Percentiles rank a stretch among this genome's conserved stretches.
Evolutionary conservation across 2,888 invertebrate species (phyloP).

Genomic region (Corythucha ciliata): DNA sequence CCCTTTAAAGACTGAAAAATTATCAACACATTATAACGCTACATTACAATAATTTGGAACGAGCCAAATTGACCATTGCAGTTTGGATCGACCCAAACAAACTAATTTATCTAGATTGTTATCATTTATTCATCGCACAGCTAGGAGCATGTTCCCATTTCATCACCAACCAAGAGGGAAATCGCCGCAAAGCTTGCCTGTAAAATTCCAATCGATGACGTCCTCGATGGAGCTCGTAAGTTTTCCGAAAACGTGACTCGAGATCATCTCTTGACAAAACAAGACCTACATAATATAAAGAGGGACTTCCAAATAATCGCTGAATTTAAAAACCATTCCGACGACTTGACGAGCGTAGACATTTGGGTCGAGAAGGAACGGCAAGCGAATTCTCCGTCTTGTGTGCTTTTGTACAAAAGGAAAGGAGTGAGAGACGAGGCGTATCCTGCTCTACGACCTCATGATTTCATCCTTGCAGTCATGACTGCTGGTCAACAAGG

Average conservation of each 20-base stretch:
- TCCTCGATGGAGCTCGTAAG: neutral
- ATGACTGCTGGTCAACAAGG: constrained; percentile 34
- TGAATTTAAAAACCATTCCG: constrained; percentile 4
- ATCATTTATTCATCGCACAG: no score
- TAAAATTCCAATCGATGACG: constrained; percentile 16
- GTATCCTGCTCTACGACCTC: neutral
- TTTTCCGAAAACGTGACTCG: neutral
- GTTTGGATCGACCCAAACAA: no score
- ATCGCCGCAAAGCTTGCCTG: constrained; percentile 6
- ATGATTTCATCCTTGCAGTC: constrained; percentile 35
- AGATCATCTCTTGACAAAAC: neutral
- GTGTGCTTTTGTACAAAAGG: constrained; percentile 7
- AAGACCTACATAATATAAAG: constrained; percentile 8
- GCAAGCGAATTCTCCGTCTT: neutral
- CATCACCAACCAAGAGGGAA: constrained; percentile 1
- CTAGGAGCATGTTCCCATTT: constrained; percentile 8
- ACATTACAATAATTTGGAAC: no score
- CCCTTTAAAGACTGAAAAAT: no score
- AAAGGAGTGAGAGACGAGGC: constrained; percentile 13
- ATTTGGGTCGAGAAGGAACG: constrained; percentile 3
- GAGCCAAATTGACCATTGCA: no score
- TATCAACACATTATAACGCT: no score
- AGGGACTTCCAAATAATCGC: constrained; percentile 2
- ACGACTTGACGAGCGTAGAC: neutral
- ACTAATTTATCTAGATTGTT: no score